Percentiles rank a stretch among this genome's conserved stretches.
Evolutionary conservation across 2,113 vertebrate species (phyloP).

Genomic region (Xenus cinereus): DNA sequence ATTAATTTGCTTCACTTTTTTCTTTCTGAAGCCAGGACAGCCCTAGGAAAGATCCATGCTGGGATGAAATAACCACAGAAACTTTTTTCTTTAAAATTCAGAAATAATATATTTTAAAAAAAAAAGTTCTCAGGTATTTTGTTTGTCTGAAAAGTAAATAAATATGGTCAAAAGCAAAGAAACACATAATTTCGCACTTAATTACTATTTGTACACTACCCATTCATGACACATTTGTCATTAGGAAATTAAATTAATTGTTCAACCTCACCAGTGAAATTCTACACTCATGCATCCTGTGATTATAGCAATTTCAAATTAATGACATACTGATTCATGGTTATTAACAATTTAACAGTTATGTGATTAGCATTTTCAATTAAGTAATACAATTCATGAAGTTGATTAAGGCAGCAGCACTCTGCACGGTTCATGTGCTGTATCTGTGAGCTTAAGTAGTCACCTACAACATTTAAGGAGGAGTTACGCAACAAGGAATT

Average conservation of each 20-base stretch:
- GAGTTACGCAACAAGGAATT: neutral
- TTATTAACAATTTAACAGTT: slow-evolving; percentile 66
- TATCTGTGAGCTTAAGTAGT: neutral
- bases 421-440: neutral
- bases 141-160: neutral
- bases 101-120: neutral
- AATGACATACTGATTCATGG: slow-evolving; percentile 48
- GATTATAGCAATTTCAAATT: slow-evolving; percentile 61
- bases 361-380: slow-evolving; percentile 56
- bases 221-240: slow-evolving; percentile 30
- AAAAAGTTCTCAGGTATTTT: neutral
- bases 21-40: neutral
- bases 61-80: neutral
- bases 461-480: neutral
- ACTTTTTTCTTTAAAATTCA: neutral
- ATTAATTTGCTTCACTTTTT: neutral
- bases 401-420: slow-evolving; percentile 30
- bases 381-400: neutral
- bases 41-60: neutral
- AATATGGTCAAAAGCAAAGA: slow-evolving; percentile 3
- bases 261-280: slow-evolving; percentile 40
- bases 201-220: slow-evolving; percentile 41
- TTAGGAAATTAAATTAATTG: slow-evolving; percentile 64
- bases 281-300: slow-evolving; percentile 6
- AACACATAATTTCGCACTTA: neutral